These are phyloP conservation scores for Caiman crocodilus DNA, from an alignment of 2,797 vertebrate genomes.

Conservation along the genomic window DNA sequence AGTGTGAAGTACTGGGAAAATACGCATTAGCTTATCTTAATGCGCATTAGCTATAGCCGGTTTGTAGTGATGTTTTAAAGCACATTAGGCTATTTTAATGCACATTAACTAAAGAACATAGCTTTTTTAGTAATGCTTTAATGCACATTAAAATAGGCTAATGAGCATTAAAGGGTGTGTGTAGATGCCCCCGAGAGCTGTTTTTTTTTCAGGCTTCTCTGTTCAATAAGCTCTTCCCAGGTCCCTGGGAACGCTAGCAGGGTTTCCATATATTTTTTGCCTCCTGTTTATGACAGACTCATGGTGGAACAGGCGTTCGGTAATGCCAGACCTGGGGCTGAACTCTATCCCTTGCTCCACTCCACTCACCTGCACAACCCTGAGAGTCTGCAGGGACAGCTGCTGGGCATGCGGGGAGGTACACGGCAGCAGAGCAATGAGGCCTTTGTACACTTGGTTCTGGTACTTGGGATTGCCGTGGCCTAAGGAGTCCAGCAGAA, in stretches of 20 bases:
- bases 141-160: no score
- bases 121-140: no score
- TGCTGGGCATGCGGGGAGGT: slow-evolving; percentile 81
- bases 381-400: slow-evolving; percentile 82
- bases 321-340: not conserved
- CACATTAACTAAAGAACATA: no score
- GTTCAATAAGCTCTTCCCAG: not conserved
- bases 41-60: no score
- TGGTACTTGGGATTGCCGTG: slow-evolving; percentile 85
- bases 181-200: no score
- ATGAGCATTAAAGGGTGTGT: no score
- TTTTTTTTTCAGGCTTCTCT: not conserved
- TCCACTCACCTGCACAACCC: slow-evolving; percentile 80
- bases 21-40: no score
- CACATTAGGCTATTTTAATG: no score
- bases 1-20: no score
- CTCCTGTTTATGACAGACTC: not conserved
- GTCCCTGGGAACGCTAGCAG: not conserved
- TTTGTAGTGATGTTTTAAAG: no score
- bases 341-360: accelerated
- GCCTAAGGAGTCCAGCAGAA: slow-evolving; percentile 83
- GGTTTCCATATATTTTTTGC: not conserved
- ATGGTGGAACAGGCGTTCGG: not conserved
- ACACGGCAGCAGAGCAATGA: slow-evolving; percentile 83
- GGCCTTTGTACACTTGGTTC: slow-evolving; percentile 86